Evolutionary conservation across 2,888 invertebrate genomes (phyloP), one percentile per base, ranked within the genome.

Genomic region (Chrysolina haemoptera): DNA sequence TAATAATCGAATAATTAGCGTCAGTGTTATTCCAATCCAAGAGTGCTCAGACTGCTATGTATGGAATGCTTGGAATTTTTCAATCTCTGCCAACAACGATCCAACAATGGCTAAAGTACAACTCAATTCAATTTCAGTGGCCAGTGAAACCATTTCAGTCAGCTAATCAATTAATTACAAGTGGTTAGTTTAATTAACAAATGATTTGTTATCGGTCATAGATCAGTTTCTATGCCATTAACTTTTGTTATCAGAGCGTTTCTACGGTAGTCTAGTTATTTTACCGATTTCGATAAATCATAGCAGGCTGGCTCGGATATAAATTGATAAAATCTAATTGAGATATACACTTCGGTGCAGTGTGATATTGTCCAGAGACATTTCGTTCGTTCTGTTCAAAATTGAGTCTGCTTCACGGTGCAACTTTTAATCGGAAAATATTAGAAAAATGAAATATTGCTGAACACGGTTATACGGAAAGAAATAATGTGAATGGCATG

Each of bases 161-260:
- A 48, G 72, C 71, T 65, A 76, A 75, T 79, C 77, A 75, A 77
- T 79, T 78, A 71, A 78, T 77, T 78, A 76, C 73, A 74, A 70
- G 73, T 69, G 78, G 76, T 79, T 77, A 76, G 79, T 79, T 80
- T 78, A 79, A 79, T 81, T 77, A 81, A 72, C 77, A 79, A 80
- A 79, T 76, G 81, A 78, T 80, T 79, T 76, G 78, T 76, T 76
- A 79, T 78, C 79, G 76, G 70, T 78, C 74, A 75, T 75, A 80
- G 78, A 78, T 79, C 76, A 80, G 76, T 75, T 79, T 81, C 80
- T 75, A 63, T 68, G 41, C 77, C 79, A 81, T 81, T 81, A 75
- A 73, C 71, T 77, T 68, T 62, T 70, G 73, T 72, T 80, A 80
- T 79, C 79, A 75, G 66, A 75, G 77, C 62, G 72, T 75, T 78